phyloP scores from a whole-genome alignment of 2,797 vertebrate species.

The Siniperca scherzeri region DNA sequence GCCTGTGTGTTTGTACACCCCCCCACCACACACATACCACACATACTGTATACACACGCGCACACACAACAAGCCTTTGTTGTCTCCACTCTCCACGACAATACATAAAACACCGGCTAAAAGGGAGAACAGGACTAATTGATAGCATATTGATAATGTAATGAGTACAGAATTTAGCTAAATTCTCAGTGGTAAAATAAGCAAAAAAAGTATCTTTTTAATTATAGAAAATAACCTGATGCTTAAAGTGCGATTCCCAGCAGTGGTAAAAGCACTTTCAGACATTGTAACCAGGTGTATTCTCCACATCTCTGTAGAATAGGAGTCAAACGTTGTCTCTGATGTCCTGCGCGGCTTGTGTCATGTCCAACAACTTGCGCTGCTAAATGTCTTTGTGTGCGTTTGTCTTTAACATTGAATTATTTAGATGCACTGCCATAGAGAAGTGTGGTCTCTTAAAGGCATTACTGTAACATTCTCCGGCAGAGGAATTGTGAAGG shows the following conservation, averaged over 20 bases:
- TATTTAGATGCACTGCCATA: constrained; percentile 88
- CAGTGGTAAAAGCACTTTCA: not conserved
- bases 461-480: constrained; percentile 79
- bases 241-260: not conserved
- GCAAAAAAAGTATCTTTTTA: not conserved
- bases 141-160: constrained; percentile 53
- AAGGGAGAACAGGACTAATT: constrained; percentile 42
- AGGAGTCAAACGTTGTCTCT: constrained; percentile 60
- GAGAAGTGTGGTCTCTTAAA: constrained; percentile 79
- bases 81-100: constrained; percentile 67
- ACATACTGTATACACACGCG: constrained; percentile 51
- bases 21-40: not conserved
- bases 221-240: constrained; percentile 19
- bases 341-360: constrained; percentile 82
- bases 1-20: constrained; percentile 82
- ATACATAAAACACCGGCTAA: constrained; percentile 63
- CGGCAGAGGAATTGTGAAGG: constrained; percentile 84
- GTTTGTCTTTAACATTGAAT: constrained; percentile 86
- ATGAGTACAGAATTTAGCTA: constrained; percentile 7
- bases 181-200: constrained; percentile 12
- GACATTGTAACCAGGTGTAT: constrained; percentile 38
- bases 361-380: constrained; percentile 86
- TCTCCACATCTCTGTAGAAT: constrained; percentile 24
- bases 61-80: constrained; percentile 75
- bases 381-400: constrained; percentile 82